Base-by-base conservation (phyloP, 2,888 invertebrate species). In the Temnothorax unifasciatus region DNA sequence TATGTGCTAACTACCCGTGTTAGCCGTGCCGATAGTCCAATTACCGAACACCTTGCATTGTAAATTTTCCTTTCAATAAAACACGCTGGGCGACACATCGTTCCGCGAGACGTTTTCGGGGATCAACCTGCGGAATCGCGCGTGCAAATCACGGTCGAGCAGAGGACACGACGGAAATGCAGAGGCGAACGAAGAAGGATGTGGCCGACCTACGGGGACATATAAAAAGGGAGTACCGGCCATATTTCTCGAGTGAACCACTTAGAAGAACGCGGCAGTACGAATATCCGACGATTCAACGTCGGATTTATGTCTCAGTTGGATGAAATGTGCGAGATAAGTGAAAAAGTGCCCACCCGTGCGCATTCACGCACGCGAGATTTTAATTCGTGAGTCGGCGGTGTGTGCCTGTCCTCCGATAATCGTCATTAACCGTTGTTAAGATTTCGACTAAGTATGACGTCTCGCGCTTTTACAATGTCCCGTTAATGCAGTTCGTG, bases 121-220 rank as follows among this genome's bases (percentile, higher is more conserved):
- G 9, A 21, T 54, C 38, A 18, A 18, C 15, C 13, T 9, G 34
- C 21, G 52, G 4, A 71, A 71, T 71, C 57, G 73, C 54, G 15
- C 1, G 50, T 9, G 52, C 52, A 8, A 52, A 52, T 52, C 63
- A 13, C 25, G 61, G n/a, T n/a, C 47, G 18, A 25, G 74, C 50
- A 25, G 25, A 59, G 15, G 50, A 75, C 11, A 54, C 50, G 38
- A 34, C 52, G 83, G 61, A 52, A 74, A n/a, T 54, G 50, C 15
- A 25, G 11, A 21, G 54, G 21, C 71, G 11, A 61, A 75, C 59
- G 82, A 88, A 84, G 86, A 86, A 82, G 38, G 71, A 88, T 83
- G 86, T 54, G 52, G 25, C 41, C 44, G 82, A 66, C 66, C 64
- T 21, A 3, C 18, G 59, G 59, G 64, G 61, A 59, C 74, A 52